Conservation (phyloP, 2,113 vertebrate genomes). For the Hassar affinis region DNA sequence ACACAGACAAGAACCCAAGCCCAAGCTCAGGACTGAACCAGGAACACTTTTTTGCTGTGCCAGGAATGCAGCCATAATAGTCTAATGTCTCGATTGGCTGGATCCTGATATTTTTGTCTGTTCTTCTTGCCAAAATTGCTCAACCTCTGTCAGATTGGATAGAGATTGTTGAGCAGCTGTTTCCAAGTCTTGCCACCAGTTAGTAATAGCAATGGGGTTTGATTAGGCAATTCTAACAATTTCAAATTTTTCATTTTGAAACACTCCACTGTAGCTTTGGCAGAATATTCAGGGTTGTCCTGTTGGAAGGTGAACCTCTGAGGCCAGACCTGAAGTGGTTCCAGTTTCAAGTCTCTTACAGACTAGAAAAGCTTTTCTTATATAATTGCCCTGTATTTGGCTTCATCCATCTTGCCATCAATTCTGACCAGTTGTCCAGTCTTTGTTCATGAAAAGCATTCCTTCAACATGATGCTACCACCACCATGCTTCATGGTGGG, state of each 20-base stretch:
- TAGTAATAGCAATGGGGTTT: not conserved
- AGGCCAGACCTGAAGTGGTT: not conserved
- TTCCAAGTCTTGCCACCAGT: not conserved
- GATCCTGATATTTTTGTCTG: not conserved
- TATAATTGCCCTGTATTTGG: not conserved
- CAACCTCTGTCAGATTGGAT: not conserved
- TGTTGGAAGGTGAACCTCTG: not conserved
- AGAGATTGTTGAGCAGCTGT: not conserved
- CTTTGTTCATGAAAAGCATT: not conserved
- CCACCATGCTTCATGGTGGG: not conserved
- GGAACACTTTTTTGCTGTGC: not conserved
- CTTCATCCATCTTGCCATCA: not conserved
- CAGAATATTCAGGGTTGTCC: no score
- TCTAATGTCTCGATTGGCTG: not conserved
- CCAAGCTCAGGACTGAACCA: not conserved
- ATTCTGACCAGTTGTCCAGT: not conserved
- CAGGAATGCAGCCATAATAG: not conserved
- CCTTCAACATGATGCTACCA: not conserved
- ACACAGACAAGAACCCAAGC: not conserved
- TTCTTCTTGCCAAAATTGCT: not conserved
- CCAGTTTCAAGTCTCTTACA: not conserved
- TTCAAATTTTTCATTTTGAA: not conserved
- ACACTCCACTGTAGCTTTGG: not conserved
- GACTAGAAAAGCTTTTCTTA: not conserved
- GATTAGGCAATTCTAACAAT: not conserved